These are phyloP conservation scores for Itoplectis maculator DNA, from an alignment of 2,888 invertebrate genomes.

Conservation along the genomic window DNA sequence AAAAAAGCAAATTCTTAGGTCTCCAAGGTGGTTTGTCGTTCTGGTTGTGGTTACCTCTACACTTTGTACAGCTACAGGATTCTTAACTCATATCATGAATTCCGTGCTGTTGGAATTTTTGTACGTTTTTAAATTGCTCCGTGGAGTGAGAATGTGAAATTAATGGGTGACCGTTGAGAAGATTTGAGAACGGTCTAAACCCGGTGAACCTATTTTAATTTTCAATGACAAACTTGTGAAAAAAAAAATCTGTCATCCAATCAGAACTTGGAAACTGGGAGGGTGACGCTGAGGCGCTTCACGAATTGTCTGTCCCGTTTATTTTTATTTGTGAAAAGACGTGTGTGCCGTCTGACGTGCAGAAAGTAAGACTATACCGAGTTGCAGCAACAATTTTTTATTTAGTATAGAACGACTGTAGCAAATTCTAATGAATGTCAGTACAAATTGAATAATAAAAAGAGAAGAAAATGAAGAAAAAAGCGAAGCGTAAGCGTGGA, in stretches of 20 bases:
- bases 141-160: slow-evolving; percentile 13
- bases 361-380: slow-evolving; percentile 53
- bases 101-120: slow-evolving; percentile 69
- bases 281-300: not conserved
- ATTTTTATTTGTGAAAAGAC: slow-evolving; percentile 16
- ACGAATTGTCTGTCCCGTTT: slow-evolving; percentile 13
- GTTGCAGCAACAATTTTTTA: slow-evolving; percentile 67
- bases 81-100: slow-evolving; percentile 67
- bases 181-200: slow-evolving; percentile 22
- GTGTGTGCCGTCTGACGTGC: slow-evolving; percentile 63
- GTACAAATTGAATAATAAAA: slow-evolving; percentile 81
- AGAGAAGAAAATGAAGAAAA: slow-evolving; percentile 69
- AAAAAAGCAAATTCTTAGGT: slow-evolving; percentile 51
- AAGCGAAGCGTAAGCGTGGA: slow-evolving; percentile 67
- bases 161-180: slow-evolving; percentile 24
- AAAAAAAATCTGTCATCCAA: slow-evolving; percentile 1
- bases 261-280: too few species aligned
- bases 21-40: slow-evolving; percentile 69
- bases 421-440: slow-evolving; percentile 82
- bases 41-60: slow-evolving; percentile 75
- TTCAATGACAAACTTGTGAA: slow-evolving; percentile 1
- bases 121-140: slow-evolving; percentile 69
- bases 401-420: slow-evolving; percentile 73
- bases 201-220: slow-evolving; percentile 26
- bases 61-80: slow-evolving; percentile 72